A percentile compares a stretch with the other conserved stretches of the same genome.
phyloP scores from a whole-genome alignment of 2,113 vertebrate genomes.

The Opisthocomus hoazin region DNA sequence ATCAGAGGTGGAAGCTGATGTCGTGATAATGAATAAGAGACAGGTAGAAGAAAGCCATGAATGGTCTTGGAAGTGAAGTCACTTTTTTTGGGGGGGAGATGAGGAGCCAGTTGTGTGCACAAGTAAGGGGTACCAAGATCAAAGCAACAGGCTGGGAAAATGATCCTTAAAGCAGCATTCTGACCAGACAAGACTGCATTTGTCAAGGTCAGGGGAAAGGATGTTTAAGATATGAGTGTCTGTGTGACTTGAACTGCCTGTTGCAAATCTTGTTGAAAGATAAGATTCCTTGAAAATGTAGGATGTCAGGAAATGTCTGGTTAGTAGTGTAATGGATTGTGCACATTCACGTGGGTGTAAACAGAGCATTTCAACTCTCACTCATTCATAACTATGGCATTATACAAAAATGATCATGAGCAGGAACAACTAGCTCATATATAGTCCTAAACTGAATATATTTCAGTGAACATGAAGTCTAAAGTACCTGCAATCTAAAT shows the following conservation, averaged over 20 bases:
- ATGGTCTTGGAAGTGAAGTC: not conserved
- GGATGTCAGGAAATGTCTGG: slow-evolving; percentile 29
- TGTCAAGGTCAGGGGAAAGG: slow-evolving; percentile 39
- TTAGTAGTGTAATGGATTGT: not conserved
- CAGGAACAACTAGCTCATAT: not conserved
- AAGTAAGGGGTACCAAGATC: not conserved
- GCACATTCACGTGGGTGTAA: not conserved
- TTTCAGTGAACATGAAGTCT: not conserved
- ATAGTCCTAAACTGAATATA: not conserved
- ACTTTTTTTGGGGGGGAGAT: not conserved
- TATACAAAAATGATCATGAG: not conserved
- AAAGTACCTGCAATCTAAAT: not conserved
- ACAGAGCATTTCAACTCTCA: not conserved
- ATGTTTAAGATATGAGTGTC: slow-evolving; percentile 52
- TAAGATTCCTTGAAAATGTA: slow-evolving; percentile 35
- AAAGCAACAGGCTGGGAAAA: slow-evolving; percentile 32
- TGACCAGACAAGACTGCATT: slow-evolving; percentile 12
- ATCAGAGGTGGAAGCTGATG: not conserved
- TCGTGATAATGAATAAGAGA: not conserved
- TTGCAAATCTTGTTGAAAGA: slow-evolving; percentile 50
- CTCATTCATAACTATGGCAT: not conserved
- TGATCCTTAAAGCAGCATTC: not conserved
- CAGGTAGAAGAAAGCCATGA: not conserved
- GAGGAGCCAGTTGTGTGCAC: not conserved
- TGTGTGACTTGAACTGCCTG: slow-evolving; percentile 54